Evolutionary conservation across 2,113 vertebrate genomes (phyloP).

Genomic region (Hystrix cristata): DNA sequence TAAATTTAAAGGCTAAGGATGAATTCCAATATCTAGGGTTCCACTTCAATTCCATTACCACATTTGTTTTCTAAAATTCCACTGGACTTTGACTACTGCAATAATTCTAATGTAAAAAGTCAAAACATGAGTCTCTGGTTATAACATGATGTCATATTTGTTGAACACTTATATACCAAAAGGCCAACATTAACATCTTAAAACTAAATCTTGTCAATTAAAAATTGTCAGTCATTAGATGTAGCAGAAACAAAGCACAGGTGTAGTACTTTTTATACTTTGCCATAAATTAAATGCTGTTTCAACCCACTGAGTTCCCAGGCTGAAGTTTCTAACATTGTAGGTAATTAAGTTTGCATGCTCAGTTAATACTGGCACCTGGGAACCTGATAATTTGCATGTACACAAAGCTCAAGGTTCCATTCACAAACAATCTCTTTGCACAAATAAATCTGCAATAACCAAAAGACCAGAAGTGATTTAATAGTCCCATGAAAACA

Average conservation of each 20-base stretch:
- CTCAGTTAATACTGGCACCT: slow-evolving; percentile 53
- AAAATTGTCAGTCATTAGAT: slow-evolving; percentile 14
- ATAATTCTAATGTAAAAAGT: not conserved
- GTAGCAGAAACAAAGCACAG: not conserved
- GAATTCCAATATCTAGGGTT: not conserved
- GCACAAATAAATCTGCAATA: slow-evolving; percentile 44
- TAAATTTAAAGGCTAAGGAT: not conserved
- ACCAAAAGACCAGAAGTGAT: not conserved
- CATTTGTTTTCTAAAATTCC: not conserved
- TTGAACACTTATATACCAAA: not conserved
- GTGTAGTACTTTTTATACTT: slow-evolving; percentile 46
- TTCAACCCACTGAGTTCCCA: slow-evolving; percentile 12
- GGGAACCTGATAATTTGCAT: slow-evolving; percentile 51
- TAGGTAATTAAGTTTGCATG: slow-evolving; percentile 58
- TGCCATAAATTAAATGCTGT: slow-evolving; percentile 37
- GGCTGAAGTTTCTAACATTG: slow-evolving; percentile 35
- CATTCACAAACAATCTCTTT: slow-evolving; percentile 40
- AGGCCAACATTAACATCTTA: not conserved
- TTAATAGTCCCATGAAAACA: slow-evolving; percentile 40
- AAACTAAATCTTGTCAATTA: slow-evolving; percentile 27
- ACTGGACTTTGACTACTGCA: not conserved
- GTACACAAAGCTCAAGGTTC: not conserved
- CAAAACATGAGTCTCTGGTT: not conserved
- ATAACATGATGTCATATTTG: not conserved
- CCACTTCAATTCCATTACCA: not conserved